These are phyloP conservation scores for Drosophila demipolita DNA, from an alignment of 2,888 invertebrate genomes.

Conservation along the genomic window DNA sequence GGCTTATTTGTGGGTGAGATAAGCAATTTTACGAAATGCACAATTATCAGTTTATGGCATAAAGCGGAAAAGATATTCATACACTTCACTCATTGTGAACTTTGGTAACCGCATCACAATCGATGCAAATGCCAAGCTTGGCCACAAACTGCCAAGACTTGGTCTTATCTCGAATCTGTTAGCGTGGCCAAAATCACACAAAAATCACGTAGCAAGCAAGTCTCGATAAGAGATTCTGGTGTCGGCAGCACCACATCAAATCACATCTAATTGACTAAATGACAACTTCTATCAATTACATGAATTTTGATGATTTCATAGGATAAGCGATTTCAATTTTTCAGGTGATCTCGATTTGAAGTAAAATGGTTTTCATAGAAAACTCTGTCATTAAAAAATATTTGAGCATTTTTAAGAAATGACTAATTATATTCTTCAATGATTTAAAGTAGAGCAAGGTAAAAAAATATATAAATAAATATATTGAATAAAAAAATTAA, in stretches of 20 bases:
- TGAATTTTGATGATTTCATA: constrained; percentile 2
- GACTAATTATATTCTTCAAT: not conserved
- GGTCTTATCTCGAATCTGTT: constrained; percentile 54
- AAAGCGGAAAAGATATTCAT: constrained; percentile 61
- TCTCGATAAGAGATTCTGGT: constrained; percentile 19
- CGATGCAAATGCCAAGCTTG: constrained; percentile 63
- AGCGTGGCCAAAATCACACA: constrained; percentile 38
- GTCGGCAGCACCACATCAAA: constrained; percentile 14
- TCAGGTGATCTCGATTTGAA: not conserved
- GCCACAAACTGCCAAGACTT: constrained; percentile 9
- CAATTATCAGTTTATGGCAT: constrained; percentile 52
- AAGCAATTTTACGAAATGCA: constrained; percentile 32
- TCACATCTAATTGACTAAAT: constrained; percentile 48
- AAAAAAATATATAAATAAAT: not conserved
- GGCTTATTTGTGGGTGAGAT: constrained; percentile 22
- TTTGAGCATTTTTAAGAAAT: not conserved
- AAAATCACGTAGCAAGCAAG: constrained; percentile 62
- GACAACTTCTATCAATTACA: constrained; percentile 26
- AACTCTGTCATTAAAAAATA: not conserved
- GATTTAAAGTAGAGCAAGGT: not conserved
- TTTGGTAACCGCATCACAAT: constrained; percentile 53
- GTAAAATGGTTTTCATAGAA: not conserved
- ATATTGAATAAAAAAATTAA: too few relatives aligned
- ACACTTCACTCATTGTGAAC: constrained; percentile 22
- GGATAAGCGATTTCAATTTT: not conserved